Conservation (phyloP, 2,888 invertebrate genomes). For the Scrobipalpa atriplicella region DNA sequence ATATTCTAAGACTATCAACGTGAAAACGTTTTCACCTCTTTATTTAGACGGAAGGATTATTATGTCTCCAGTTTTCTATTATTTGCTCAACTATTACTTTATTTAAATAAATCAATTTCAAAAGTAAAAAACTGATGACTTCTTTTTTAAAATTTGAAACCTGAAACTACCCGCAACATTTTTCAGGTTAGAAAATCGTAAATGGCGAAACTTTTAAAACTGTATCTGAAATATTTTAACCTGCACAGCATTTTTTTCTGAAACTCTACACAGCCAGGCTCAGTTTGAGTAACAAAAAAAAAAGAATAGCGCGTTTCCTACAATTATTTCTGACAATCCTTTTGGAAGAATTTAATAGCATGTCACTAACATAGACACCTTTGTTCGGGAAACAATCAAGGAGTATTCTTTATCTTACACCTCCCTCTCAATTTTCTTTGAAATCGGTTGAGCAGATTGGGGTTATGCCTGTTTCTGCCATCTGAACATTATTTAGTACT, state of each 20-base stretch:
- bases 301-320: conserved; percentile 17
- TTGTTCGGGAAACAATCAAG: conserved; percentile 24
- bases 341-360: conserved; percentile 49
- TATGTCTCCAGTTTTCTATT: too few species aligned
- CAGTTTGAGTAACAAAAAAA: conserved; percentile 11
- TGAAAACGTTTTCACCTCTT: too few species aligned
- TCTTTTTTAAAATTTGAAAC: too few species aligned
- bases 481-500: background rate
- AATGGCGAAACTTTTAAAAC: background rate
- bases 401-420: conserved; percentile 25
- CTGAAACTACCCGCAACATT: too few species aligned
- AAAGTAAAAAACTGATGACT: too few species aligned
- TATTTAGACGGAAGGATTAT: too few species aligned
- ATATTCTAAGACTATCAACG: too few species aligned
- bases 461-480: background rate
- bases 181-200: too few species aligned
- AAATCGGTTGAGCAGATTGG: background rate
- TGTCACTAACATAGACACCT: conserved; percentile 35
- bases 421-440: conserved; percentile 21
- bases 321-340: conserved; percentile 40
- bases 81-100: too few species aligned
- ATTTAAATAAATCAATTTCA: too few species aligned
- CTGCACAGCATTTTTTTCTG: background rate
- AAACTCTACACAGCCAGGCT: background rate
- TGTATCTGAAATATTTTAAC: background rate